Evolutionary conservation across 1,140 invertebrate species (phyloP).

Genomic region (Drosophila suzukii): DNA sequence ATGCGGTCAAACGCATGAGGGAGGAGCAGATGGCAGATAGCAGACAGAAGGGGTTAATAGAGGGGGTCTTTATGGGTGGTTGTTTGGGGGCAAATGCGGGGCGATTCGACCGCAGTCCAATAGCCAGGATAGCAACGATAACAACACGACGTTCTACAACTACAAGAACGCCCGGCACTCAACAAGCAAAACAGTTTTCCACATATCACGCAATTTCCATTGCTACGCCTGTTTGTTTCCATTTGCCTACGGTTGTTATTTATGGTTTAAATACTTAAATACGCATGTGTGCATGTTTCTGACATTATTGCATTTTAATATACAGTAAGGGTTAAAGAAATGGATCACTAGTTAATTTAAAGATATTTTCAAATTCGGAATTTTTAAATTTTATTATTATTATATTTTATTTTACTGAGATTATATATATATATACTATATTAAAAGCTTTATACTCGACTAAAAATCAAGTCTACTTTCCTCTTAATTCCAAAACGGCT

Average conservation of each 20-base stretch:
- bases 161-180: conserved; percentile 47
- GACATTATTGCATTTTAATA: conserved; percentile 52
- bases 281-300: background rate
- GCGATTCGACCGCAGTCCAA: conserved; percentile 53
- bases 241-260: conserved; percentile 56
- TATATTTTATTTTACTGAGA: background rate
- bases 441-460: no score
- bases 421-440: no score
- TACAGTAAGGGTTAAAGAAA: background rate
- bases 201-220: conserved; percentile 70
- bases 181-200: conserved; percentile 75
- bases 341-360: background rate
- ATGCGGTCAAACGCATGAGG: conserved; percentile 22
- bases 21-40: background rate
- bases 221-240: conserved; percentile 41
- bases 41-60: background rate
- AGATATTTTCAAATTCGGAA: no score
- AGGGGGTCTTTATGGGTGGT: background rate
- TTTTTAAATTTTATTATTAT: background rate
- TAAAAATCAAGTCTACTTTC: no score
- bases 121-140: conserved; percentile 61
- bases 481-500: no score
- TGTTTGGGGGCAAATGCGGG: background rate
- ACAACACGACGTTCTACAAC: conserved; percentile 53
- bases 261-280: conserved; percentile 60